A percentile compares a stretch with the other conserved stretches of the same genome.
phyloP scores from a whole-genome alignment of 2,113 vertebrate genomes.

The Melanerpes formicivorus region DNA sequence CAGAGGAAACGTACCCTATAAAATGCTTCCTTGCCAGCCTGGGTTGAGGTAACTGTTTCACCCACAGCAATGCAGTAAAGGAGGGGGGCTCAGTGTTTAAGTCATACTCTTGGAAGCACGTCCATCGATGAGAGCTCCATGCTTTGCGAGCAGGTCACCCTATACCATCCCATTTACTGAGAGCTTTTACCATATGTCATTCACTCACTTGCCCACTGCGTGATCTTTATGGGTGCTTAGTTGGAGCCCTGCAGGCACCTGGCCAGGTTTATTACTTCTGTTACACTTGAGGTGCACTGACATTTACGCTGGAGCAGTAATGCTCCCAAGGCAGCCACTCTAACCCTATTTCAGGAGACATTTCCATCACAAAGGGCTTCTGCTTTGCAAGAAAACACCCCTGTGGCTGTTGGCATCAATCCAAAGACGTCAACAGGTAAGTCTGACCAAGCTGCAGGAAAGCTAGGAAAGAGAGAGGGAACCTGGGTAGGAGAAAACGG shows the following conservation, averaged over 20 bases:
- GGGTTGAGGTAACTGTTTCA: not conserved
- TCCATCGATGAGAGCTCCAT: fast-evolving
- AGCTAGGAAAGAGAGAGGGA: not conserved
- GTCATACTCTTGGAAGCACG: not conserved
- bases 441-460: not conserved
- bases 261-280: not conserved
- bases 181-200: not conserved
- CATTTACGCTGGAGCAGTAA: not conserved
- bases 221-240: fast-evolving
- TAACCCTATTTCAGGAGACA: not conserved
- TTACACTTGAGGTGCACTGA: not conserved
- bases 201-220: not conserved
- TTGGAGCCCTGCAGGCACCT: not conserved
- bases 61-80: not conserved
- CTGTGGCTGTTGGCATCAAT: not conserved
- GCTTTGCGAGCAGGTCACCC: not conserved
- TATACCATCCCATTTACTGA: not conserved
- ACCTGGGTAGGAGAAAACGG: fast-evolving
- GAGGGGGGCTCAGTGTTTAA: not conserved
- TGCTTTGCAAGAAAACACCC: not conserved
- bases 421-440: not conserved
- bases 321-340: not conserved
- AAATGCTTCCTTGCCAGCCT: slow-evolving; percentile 9
- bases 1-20: not conserved
- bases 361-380: not conserved